phyloP scores from a whole-genome alignment of 37 sponge, comb jelly and placozoan species.

The Agelas oroides region DNA sequence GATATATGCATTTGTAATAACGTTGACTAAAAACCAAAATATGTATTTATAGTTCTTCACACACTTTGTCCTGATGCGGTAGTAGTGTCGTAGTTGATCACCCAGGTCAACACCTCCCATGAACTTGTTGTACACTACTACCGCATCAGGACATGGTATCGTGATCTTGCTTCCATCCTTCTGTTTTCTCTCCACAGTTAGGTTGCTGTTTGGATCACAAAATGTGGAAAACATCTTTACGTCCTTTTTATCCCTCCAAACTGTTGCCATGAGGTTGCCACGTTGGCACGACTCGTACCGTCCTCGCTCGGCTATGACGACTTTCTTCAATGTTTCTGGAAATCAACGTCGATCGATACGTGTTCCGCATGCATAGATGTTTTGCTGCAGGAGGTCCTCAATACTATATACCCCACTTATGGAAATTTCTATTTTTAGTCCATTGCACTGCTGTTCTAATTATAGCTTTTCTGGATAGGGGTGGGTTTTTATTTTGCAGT shows the following conservation, averaged over 20 bases:
- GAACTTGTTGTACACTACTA: constrained; percentile 2
- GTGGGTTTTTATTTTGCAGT: too few relatives aligned
- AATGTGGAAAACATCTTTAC: neutral
- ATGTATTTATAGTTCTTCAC: neutral
- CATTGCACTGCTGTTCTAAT: too few relatives aligned
- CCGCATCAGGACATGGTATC: neutral
- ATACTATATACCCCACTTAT: too few relatives aligned
- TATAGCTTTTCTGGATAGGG: too few relatives aligned
- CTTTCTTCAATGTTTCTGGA: too few relatives aligned
- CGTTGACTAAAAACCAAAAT: too few relatives aligned
- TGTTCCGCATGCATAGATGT: too few relatives aligned
- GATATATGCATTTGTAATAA: constrained; percentile 1
- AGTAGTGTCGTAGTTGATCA: constrained; percentile 1
- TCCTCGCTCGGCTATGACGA: too few relatives aligned
- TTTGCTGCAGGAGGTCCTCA: too few relatives aligned
- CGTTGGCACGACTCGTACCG: neutral
- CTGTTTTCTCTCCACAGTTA: neutral
- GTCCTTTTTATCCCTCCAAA: neutral
- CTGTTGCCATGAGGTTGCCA: neutral
- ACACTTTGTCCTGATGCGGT: neutral
- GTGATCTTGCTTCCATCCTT: neutral
- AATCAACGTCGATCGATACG: too few relatives aligned
- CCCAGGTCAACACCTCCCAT: neutral
- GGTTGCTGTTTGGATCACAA: neutral
- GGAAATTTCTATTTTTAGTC: too few relatives aligned